Conservation (phyloP, 2,888 invertebrate genomes). For the Hirtodrosophila cameraria region DNA sequence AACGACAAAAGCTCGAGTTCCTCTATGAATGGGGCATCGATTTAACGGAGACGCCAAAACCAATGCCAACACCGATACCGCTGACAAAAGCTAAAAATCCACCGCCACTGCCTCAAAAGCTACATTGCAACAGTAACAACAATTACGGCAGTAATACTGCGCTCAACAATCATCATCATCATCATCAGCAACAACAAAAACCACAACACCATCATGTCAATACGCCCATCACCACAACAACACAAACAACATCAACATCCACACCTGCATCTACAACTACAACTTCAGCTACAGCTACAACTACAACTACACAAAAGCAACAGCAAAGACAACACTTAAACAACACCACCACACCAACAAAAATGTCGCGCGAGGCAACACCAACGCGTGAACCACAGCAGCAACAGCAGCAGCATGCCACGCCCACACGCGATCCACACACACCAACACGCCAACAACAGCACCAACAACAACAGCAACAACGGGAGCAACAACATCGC, state of each 20-base stretch:
- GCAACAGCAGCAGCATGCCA: constrained; percentile 45
- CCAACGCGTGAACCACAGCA: constrained; percentile 66
- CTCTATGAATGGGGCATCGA: constrained; percentile 83
- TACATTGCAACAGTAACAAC: constrained; percentile 50
- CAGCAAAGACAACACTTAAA: constrained; percentile 52
- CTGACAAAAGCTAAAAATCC: constrained; percentile 85
- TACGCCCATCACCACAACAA: constrained; percentile 25
- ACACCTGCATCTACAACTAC: constrained; percentile 46
- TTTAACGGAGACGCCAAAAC: constrained; percentile 83
- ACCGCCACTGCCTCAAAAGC: constrained; percentile 81
- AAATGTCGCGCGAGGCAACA: constrained; percentile 67
- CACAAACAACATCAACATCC: constrained; percentile 41
- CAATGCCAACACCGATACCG: constrained; percentile 83
- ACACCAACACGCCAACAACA: constrained; percentile 58
- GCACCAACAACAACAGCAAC: constrained; percentile 54
- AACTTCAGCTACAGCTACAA: constrained; percentile 21
- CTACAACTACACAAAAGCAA: constrained; percentile 32
- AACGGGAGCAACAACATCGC: constrained; percentile 54
- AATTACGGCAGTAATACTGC: constrained; percentile 52
- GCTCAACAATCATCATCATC: constrained; percentile 47
- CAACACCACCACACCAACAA: constrained; percentile 66
- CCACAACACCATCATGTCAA: constrained; percentile 15
- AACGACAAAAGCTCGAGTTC: constrained; percentile 82
- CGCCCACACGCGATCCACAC: constrained; percentile 53
- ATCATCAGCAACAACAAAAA: constrained; percentile 25